Evolutionary conservation across 2,113 vertebrate species (phyloP).

Genomic region (Neoarius graeffei): DNA sequence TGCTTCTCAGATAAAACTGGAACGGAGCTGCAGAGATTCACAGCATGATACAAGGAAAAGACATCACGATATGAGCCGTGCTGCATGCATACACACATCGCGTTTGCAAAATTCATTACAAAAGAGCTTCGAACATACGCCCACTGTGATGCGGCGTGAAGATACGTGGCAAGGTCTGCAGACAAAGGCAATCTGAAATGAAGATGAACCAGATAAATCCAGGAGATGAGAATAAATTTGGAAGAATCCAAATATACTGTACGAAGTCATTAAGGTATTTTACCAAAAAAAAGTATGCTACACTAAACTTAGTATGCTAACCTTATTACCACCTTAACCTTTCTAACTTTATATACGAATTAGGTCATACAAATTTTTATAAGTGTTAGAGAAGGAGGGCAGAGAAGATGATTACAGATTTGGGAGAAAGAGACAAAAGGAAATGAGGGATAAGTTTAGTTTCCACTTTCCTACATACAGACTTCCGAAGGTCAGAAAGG

Average conservation of each 20-base stretch:
- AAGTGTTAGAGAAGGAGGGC: background rate
- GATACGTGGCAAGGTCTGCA: background rate
- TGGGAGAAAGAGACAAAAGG: background rate
- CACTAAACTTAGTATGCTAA: background rate
- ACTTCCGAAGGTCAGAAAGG: background rate
- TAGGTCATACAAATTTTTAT: background rate
- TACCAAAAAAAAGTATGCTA: background rate
- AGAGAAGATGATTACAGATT: background rate
- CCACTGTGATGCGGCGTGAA: background rate
- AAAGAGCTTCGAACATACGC: background rate
- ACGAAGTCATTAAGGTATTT: background rate
- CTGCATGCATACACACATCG: background rate
- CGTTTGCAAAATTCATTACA: slow-evolving; percentile 6
- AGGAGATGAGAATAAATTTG: background rate
- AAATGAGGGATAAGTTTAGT: background rate
- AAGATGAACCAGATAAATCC: background rate
- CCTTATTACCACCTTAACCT: background rate
- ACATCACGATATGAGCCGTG: background rate
- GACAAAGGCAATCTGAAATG: background rate
- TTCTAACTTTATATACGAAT: background rate
- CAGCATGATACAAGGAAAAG: background rate
- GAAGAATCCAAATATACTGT: background rate
- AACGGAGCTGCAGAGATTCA: background rate
- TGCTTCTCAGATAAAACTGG: background rate
- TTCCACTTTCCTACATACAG: background rate